Base-by-base conservation (phyloP, 2,888 invertebrate genomes). In the Tenthredo scrophulariae region DNA sequence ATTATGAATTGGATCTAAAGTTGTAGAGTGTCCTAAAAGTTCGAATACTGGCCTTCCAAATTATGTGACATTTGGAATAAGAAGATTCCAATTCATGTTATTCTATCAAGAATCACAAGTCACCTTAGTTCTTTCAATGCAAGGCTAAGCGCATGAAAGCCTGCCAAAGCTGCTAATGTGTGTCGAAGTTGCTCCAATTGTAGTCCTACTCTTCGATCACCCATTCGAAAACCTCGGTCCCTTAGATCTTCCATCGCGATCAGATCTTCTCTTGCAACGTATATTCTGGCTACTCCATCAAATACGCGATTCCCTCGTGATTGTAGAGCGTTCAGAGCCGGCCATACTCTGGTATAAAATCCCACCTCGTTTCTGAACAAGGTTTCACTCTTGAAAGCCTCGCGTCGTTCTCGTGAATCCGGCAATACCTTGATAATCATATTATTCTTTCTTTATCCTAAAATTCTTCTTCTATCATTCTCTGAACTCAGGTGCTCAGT, bases 341-440 rank as follows among this genome's bases (percentile, higher is more conserved):
- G 96, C 95, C 96, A 95, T 18, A 96, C 96, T 88, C 95, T 94
- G 50, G 95, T 96, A 90, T 97, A 97, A 90, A 97, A 97, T 10
- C 95, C 95, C 0, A 96, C 96, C 92, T 97, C 97, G 88, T 97
- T 97, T 89, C 94, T 95, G 90, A 97, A 97, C 0, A 97, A 91
- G 84, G 95, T 94, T 85, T 96, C 96, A 90, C 96, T 96, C 91
- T 96, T 96, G 89, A 95, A 96, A 0, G 96, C 95, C 89, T 96
- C 96, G n/a, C 96, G 93, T 46, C 95, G 94, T 29, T 95, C 94
- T 13, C 94, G 93, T 86, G 95, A 96, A 87, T 96, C 95, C 0
- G 97, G 97, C 22, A 97, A 92, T 87, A 96, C 95, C 83, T 83
- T 67, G 43, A 62, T 22, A 62, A 37, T 18, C 65, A 37, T 58